Base-by-base conservation (phyloP, 2,888 invertebrate genomes). In the Plebejus argus region DNA sequence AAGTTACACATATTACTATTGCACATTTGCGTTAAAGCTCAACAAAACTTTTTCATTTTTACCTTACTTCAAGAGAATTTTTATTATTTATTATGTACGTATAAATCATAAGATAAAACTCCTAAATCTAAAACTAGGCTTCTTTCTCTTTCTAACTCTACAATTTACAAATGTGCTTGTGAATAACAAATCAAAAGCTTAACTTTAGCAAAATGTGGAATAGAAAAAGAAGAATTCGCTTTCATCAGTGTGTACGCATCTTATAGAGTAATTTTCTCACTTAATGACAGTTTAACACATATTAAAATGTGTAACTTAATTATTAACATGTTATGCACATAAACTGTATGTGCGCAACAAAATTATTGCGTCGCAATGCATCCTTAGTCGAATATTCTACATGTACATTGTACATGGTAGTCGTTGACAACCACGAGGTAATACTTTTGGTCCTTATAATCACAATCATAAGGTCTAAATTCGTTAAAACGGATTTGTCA, bases 301-400 rank as follows among this genome's bases (percentile, higher is more conserved):
- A 71, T 71, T 71, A 49, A 49, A 74, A 53, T 74, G 53, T 53
- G 53, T 28, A 74, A 45, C 28, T 74, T 74, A 49, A 74, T 74
- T 53, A 53, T 28, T 74, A 74, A 53, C 74, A 74, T 74, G 53
- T 53, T 28, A 49, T 49, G 20, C 49, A 20, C 45, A 53, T 74
- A n/a, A n/a, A 28, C 33, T 53, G 7, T 45, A 49, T 28, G 49
- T 74, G 74, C 53, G 74, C 74, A 74, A 74, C 49, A 53, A 45
- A 35, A 28, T 12, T 74, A 74, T 18, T 49, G 45, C 49, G 49
- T 53, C 74, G 74, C 49, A 53, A 39, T 74, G 28, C 12, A 74
- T 49, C 53, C 28, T 49, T 74, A 53, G 49, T 28, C 74, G 49
- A 74, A 28, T 49, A 74, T 74, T 45, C 74, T 74, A 53, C n/a